Percentiles rank a stretch among this genome's conserved stretches.
phyloP scores from a whole-genome alignment of 2,888 invertebrate genomes.

The Brachylomia viminalis region DNA sequence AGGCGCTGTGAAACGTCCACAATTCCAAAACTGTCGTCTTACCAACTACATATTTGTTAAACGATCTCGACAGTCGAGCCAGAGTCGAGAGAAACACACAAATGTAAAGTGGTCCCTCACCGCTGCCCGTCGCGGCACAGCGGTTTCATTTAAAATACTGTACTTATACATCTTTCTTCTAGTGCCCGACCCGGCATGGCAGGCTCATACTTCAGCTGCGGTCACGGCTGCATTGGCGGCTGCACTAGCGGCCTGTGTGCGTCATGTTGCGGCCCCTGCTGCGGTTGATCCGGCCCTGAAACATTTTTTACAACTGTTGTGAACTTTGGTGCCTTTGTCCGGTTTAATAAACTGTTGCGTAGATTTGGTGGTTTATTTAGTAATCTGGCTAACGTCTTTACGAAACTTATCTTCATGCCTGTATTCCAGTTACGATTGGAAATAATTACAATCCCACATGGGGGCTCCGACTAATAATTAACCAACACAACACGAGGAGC shows the following conservation, averaged over 20 bases:
- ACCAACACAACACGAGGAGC: too few species aligned
- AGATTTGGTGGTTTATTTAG: slow-evolving; percentile 24
- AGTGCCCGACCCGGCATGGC: slow-evolving; percentile 83
- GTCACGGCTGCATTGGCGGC: slow-evolving; percentile 85
- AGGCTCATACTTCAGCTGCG: slow-evolving; percentile 83
- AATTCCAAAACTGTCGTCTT: neutral
- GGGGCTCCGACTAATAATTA: too few species aligned
- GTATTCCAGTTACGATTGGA: too few species aligned
- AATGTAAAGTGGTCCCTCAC: neutral
- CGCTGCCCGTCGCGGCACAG: too few species aligned
- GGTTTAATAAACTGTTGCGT: slow-evolving; percentile 45
- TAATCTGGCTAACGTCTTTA: neutral
- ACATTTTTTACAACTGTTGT: slow-evolving; percentile 10
- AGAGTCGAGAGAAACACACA: too few species aligned
- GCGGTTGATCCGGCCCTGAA: slow-evolving; percentile 67
- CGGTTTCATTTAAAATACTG: neutral
- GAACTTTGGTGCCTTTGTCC: neutral
- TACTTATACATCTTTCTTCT: slow-evolving; percentile 41
- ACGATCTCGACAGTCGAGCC: neutral
- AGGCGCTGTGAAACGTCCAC: neutral
- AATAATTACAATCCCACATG: too few species aligned
- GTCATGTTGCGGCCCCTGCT: slow-evolving; percentile 82
- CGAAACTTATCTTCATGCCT: neutral
- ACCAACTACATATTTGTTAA: neutral
- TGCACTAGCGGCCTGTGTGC: slow-evolving; percentile 82